Base-by-base conservation (phyloP, 2,888 invertebrate species). In the Plemyria rubiginata region DNA sequence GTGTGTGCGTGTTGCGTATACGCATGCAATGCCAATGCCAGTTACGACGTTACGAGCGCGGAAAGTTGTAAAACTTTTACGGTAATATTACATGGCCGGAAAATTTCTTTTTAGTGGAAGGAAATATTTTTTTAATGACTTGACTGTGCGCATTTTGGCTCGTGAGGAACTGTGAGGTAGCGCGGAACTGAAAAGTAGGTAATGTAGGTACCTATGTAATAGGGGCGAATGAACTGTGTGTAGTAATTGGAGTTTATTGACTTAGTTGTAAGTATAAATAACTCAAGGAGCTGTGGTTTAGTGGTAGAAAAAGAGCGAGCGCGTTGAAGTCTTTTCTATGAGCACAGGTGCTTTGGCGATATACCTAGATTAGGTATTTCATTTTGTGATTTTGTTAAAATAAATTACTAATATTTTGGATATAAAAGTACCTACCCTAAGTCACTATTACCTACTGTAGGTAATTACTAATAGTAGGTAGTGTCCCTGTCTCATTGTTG, bases 11-110 rank as follows among this genome's bases (percentile, higher is more conserved):
- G 85, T 91, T 92, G 92, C 92, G 92, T 86, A 81, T 83, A 81
- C 86, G 88, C 90, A 90, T 82, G 92, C 92, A 92, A 92, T 90
- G 91, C 90, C 92, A 90, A 84, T 90, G 91, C 83, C 89, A 85
- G 85, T 90, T 89, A 89, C 85, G 88, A 76, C 85, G 85, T 90
- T 89, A 89, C 85, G 88, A 76, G 67, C 74, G 74, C 85, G 87
- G 91, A 89, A 90, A 88, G 85, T 80, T 82, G 76, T 80, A 77
- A 81, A 78, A 79, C 80, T 77, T 50, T 51, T 58, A 58, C 51
- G 36, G 57, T 58, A 15, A 48, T 46, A 50, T 58, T 58, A 51
- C 57, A 89, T 86, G 85, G 85, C 77, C 91, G 90, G 91, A 88
- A 90, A 89, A 87, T 83, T 80, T 72, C 75, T 78, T 80, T 45